Percentiles rank a stretch among this genome's conserved stretches.
These are phyloP conservation scores for Lacerta bilineata DNA, from an alignment of 2,797 vertebrate species.

Conservation along the genomic window DNA sequence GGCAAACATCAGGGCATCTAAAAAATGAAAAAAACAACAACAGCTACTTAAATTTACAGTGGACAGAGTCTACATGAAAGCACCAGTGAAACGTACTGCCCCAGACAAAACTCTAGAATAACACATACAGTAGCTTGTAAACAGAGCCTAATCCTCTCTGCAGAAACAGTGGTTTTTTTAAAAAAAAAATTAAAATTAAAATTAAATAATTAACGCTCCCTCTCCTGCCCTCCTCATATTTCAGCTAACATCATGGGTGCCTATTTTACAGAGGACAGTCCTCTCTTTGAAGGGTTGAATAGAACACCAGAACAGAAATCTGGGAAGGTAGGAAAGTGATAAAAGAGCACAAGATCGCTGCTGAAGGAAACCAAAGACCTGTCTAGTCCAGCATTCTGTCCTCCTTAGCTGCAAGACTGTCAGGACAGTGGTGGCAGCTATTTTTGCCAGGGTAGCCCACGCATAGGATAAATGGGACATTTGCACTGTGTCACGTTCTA, in stretches of 20 bases:
- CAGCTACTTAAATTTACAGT: rapidly evolving
- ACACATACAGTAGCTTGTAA: not conserved
- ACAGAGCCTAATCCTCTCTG: not conserved
- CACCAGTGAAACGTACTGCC: rapidly evolving
- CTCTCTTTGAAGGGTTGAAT: not conserved
- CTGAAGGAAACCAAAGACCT: too few relatives aligned
- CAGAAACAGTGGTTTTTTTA: not conserved
- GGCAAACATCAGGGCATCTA: constrained; percentile 57
- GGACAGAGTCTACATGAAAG: not conserved
- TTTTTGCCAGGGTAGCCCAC: not conserved
- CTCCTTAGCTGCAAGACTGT: not conserved
- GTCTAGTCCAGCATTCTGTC: too few relatives aligned
- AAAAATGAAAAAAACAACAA: constrained; percentile 22
- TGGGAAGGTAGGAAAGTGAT: not conserved
- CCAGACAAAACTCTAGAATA: not conserved
- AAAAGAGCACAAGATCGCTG: not conserved
- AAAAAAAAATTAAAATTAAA: not conserved
- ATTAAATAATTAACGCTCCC: not conserved
- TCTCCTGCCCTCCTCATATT: not conserved
- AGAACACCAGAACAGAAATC: not conserved
- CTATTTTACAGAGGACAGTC: not conserved
- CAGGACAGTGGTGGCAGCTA: not conserved
- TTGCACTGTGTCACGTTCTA: not conserved
- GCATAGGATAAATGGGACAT: not conserved
- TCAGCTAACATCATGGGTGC: not conserved